Percentiles rank a stretch among this genome's conserved stretches.
These are phyloP conservation scores for Hermatobates lingyangjiaoensis DNA, from an alignment of 1,140 invertebrate genomes.

Conservation along the genomic window DNA sequence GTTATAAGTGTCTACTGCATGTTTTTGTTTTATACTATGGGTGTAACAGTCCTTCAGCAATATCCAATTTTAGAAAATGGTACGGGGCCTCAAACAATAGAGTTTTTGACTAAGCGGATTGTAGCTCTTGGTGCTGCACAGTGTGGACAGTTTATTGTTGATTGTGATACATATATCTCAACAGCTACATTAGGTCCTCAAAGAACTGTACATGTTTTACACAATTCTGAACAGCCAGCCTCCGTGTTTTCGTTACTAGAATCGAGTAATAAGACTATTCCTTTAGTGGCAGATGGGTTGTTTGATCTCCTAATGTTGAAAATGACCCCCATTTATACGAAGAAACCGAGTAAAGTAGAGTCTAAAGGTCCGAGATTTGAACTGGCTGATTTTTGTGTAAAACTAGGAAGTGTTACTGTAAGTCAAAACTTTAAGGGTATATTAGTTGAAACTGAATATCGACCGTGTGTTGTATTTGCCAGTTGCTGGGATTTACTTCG, in stretches of 20 bases:
- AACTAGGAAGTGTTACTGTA: conserved; percentile 81
- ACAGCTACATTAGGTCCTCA: conserved; percentile 33
- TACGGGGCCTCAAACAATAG: conserved; percentile 67
- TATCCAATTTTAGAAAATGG: conserved; percentile 71
- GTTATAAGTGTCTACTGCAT: too few relatives aligned
- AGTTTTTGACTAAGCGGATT: conserved; percentile 66
- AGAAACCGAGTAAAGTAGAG: conserved; percentile 61
- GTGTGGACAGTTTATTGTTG: conserved; percentile 75
- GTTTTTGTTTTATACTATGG: conserved; percentile 17
- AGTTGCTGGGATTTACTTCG: conserved; percentile 81
- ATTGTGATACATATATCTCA: conserved; percentile 84
- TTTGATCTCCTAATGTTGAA: conserved; percentile 85
- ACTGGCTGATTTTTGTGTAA: conserved; percentile 83
- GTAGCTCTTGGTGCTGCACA: conserved; percentile 66
- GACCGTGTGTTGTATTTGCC: conserved; percentile 66
- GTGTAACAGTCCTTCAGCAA: conserved; percentile 36
- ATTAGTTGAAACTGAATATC: conserved; percentile 86
- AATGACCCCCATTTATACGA: conserved; percentile 67
- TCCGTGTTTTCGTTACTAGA: conserved; percentile 85
- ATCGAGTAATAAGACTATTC: conserved; percentile 61
- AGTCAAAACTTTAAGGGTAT: conserved; percentile 87
- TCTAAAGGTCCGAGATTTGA: conserved; percentile 83
- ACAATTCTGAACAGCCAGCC: conserved; percentile 88
- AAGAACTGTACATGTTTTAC: conserved; percentile 71
- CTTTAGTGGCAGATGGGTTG: conserved; percentile 70